Conservation (phyloP, 2,113 vertebrate species). For the Rhipidura dahli region DNA sequence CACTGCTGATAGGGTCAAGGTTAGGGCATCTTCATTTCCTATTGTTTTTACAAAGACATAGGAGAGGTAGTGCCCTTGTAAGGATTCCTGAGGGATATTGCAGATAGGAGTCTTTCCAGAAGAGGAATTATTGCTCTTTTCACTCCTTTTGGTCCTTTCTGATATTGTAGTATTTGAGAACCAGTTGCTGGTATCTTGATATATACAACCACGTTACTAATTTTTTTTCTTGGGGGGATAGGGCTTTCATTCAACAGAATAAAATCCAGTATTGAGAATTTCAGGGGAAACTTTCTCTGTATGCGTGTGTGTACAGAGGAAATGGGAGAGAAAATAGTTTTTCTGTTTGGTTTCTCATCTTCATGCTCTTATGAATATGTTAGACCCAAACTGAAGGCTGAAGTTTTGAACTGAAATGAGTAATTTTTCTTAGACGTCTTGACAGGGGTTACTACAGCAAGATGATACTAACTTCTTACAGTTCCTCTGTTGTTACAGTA, state of each 20-base stretch:
- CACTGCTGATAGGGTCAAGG: not conserved
- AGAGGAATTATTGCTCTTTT: not conserved
- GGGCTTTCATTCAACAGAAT: not conserved
- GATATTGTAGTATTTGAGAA: not conserved
- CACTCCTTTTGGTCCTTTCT: not conserved
- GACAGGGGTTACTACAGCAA: not conserved
- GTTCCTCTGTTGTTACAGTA: not conserved
- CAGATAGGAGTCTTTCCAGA: not conserved
- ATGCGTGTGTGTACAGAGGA: fast-evolving
- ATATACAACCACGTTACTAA: not conserved
- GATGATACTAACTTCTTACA: not conserved
- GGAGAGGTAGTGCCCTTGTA: not conserved
- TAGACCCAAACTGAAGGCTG: not conserved
- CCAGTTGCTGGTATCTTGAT: not conserved
- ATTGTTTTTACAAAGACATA: not conserved
- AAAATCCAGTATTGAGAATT: not conserved
- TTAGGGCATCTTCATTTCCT: not conserved
- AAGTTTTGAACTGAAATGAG: not conserved
- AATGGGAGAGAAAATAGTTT: not conserved
- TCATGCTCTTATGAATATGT: not conserved
- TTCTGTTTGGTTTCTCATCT: not conserved
- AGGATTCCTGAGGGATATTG: not conserved
- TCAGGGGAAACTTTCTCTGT: not conserved
- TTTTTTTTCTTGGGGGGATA: not conserved
- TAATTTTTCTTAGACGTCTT: not conserved